Base-by-base conservation (phyloP, 2,113 vertebrate species). In the Rousettus leschenaultii region DNA sequence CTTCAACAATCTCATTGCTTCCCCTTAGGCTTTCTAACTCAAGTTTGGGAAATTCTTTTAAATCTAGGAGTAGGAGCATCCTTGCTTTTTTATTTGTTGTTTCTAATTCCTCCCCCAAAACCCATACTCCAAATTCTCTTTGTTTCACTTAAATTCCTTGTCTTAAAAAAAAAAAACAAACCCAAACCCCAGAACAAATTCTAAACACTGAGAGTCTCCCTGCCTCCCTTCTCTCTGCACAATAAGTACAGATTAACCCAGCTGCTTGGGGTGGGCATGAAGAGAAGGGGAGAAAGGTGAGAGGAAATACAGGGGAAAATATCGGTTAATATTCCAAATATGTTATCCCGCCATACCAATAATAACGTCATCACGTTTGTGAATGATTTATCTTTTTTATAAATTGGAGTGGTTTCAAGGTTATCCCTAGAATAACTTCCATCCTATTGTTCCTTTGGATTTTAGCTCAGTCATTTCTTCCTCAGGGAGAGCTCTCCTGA, bases 331-430 rank as follows among this genome's bases (percentile, higher is more conserved):
- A 93, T 91, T 93, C 91, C 80, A 95, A 86, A 79, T 80, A 51
- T 33, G 74, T 94, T 91, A 86, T 55, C 86, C 89, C 91, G 95
- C 83, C 95, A 89, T 14, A 40, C 63, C 78, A 79, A 40, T 94
- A 93, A 97, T 53, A 84, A 96, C 96, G 86, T 33, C 45, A 48
- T 43, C 16, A 33, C 73, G 19, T 74, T 83, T 86, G 86, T 83
- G 97, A 95, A 38, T 95, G 74, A 96, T 84, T 86, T 89, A 91
- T 86, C 89, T 82, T 93, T 89, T 91, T 91, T 71, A 89, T 71
- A 84, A 86, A 78, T 61, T 83, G 61, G 51, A 83, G 78, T 84
- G 51, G 78, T 71, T 96, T 97, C 96, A 91, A 96, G 96, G 95
- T 97, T 96, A 89, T 78, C 78, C 78, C 57, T 70, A 0, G 80